Evolutionary conservation across 1,140 invertebrate species (phyloP).

Genomic region (Danaus melanippus): DNA sequence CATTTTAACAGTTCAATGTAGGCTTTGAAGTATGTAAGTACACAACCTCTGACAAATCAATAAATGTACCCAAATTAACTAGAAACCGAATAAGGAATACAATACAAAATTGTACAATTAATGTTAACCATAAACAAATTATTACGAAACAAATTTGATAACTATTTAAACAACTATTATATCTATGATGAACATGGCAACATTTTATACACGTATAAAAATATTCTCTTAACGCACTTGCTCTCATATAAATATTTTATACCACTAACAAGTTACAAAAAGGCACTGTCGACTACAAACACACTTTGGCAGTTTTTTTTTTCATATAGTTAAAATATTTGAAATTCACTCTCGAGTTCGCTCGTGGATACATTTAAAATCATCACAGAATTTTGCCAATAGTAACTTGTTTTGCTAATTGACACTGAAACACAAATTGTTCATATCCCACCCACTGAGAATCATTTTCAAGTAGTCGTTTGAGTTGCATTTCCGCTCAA

Average conservation of each 20-base stretch:
- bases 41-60: constrained; percentile 62
- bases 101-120: constrained; percentile 29
- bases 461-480: constrained; percentile 59
- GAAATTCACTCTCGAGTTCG: constrained; percentile 34
- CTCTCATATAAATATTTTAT: constrained; percentile 64
- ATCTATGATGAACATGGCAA: constrained; percentile 69
- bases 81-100: constrained; percentile 15
- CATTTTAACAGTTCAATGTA: constrained; percentile 25
- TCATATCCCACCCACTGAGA: constrained; percentile 35
- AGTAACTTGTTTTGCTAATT: constrained; percentile 60
- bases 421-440: constrained; percentile 55
- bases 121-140: constrained; percentile 25
- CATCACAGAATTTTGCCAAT: constrained; percentile 69
- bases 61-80: constrained; percentile 37
- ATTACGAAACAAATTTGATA: constrained; percentile 22
- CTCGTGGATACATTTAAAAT: constrained; percentile 39
- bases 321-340: constrained; percentile 44
- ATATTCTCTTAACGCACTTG: constrained; percentile 64
- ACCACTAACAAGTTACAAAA: constrained; percentile 59
- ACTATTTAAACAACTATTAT: constrained; percentile 42
- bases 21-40: constrained; percentile 51
- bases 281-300: constrained; percentile 72
- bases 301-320: constrained; percentile 67
- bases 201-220: constrained; percentile 69
- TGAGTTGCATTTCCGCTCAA: constrained; percentile 44